Base-by-base conservation (phyloP, 2,797 vertebrate genomes). In the Champsocephalus esox region DNA sequence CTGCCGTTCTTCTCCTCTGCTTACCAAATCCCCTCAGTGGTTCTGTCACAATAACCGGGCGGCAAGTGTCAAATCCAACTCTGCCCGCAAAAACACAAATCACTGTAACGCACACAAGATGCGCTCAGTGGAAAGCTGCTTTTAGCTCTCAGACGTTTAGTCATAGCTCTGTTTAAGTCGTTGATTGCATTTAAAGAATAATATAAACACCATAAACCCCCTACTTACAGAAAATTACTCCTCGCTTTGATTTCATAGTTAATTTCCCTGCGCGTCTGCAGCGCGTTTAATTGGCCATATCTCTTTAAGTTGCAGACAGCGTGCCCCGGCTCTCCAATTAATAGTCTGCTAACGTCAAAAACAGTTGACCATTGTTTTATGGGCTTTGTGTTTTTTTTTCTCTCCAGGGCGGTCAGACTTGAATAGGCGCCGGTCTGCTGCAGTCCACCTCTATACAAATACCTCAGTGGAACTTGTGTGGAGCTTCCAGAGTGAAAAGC, bases 41-140 rank as follows among this genome's bases (percentile, higher is more conserved):
- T 86, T 93, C 93, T 94, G 93, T 95, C 94, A 94, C 94, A 95
- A 94, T 93, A 92, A 93, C 85, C 88, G 87, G 88, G 89, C 93
- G 90, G 93, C 93, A 92, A 95, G 92, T 95, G 93, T 93, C 92
- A 93, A 89, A 92, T 91, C 85, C 88, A 92, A 84, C 88, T 89
- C 85, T 80, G 80, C 45, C 88, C 88, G 74, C 91, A 92, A 67
- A 80, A 41, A 79, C 84, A 82, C 84, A 92, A 89, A 92, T 90
- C 87, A 88, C 88, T 84, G 59, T 77, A 82, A 86, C 82, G 83
- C 90, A 61, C 89, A 85, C 88, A 87, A 87, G 85, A 89, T 88
- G 88, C 89, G 85, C 87, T 79, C 87, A 79, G 69, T 90, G 90
- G 91, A 91, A 91, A 7, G 83, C 76, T 34, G 61, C 72, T 80